phyloP scores from a whole-genome alignment of 2,113 vertebrate genomes.

The Sterrhoptilus dennistouni region DNA sequence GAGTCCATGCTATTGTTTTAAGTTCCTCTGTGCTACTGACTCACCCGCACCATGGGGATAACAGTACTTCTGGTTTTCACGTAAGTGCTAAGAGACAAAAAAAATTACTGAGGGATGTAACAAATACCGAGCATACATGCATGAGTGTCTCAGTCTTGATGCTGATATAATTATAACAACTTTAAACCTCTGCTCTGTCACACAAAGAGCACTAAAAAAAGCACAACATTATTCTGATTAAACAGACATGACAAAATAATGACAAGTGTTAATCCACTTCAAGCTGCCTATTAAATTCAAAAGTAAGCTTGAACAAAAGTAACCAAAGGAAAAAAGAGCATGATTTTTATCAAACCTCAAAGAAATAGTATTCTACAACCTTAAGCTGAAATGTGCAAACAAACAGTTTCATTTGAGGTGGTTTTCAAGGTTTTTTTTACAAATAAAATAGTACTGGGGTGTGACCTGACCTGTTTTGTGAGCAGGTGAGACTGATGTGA shows the following conservation, averaged over 20 bases:
- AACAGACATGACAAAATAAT: background rate
- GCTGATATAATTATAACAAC: background rate
- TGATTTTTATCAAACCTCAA: background rate
- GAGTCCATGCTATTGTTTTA: background rate
- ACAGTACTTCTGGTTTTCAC: background rate
- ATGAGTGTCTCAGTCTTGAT: background rate
- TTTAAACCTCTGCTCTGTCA: background rate
- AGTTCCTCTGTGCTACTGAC: background rate
- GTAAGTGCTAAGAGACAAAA: background rate
- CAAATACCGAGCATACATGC: background rate
- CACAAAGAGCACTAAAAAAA: background rate
- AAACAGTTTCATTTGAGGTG: background rate
- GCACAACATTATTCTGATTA: background rate
- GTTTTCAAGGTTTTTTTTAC: background rate
- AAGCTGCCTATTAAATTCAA: background rate
- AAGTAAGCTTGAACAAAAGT: background rate
- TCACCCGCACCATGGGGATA: background rate
- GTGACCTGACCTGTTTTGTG: background rate
- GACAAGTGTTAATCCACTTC: background rate
- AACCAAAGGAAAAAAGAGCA: rapidly evolving
- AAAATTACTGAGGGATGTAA: background rate
- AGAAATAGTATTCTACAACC: background rate
- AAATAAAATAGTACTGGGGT: background rate
- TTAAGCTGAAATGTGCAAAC: background rate
- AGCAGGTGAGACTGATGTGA: background rate